Conservation (phyloP, 2,888 invertebrate species). For the Meloe dianella region DNA sequence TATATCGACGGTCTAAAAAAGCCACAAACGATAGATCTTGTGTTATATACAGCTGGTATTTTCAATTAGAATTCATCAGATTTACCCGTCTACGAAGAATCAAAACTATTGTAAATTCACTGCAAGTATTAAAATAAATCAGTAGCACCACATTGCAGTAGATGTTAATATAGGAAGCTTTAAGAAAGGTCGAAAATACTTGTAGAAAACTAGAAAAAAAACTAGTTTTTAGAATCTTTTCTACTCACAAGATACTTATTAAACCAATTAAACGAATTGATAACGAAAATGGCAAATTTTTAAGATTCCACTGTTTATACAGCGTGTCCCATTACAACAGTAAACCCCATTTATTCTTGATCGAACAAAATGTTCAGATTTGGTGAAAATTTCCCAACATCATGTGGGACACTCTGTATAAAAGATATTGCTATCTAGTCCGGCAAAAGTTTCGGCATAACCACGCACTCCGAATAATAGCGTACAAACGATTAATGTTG, state of each 20-base stretch:
- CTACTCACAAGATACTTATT: not conserved
- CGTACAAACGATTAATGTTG: too few species aligned
- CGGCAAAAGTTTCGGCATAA: too few species aligned
- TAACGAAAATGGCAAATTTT: not conserved
- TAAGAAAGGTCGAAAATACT: conserved; percentile 1
- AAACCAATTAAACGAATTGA: not conserved
- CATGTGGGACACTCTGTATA: too few species aligned
- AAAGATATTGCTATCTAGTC: too few species aligned
- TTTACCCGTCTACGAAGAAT: not conserved
- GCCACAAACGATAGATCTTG: not conserved
- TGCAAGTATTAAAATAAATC: too few species aligned
- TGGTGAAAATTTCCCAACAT: too few species aligned
- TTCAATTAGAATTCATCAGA: not conserved
- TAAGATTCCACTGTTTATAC: not conserved
- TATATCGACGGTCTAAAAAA: not conserved
- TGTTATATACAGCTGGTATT: not conserved
- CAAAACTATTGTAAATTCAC: too few species aligned
- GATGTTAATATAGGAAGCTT: not conserved
- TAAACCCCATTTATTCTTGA: too few species aligned
- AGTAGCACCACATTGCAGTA: not conserved
- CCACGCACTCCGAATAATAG: too few species aligned
- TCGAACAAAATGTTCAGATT: too few species aligned
- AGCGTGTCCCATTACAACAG: too few species aligned
- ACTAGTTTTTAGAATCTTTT: not conserved
- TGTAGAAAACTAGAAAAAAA: not conserved